Base-by-base conservation (phyloP, 2,113 vertebrate genomes). In the Grus americana region DNA sequence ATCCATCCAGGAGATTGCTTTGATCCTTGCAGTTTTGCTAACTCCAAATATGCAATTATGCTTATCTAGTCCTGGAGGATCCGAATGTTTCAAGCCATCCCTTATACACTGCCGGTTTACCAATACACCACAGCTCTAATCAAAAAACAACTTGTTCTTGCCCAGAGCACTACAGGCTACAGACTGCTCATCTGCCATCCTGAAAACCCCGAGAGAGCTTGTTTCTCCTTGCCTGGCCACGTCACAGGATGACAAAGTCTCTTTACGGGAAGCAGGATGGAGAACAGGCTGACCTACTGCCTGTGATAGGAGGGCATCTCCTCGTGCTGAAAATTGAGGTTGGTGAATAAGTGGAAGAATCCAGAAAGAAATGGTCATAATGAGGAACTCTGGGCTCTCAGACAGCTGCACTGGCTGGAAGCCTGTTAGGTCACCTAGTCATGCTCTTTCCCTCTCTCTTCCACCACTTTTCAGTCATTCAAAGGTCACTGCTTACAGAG, bases 11-110 rank as follows among this genome's bases (percentile, higher is more conserved):
- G 86, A 96, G 73, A 86, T 91, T 65, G 93, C 95, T 96, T 96
- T 97, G 95, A 97, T 96, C 93, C 92, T 89, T 75, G 62, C 66
- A 89, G 83, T 96, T 96, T 92, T 94, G 76, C 86, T 96, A 92
- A 93, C 96, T 96, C 91, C 86, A 92, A 94, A 87, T 84, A 93
- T 11, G 67, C 95, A 97, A 67, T 93, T 95, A 95, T 89, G 95
- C 80, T 96, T 96, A 93, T 97, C 94, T 96, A 57, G 70, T 95
- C 95, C 97, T 96, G 92, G 81, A 94, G 95, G 93, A 95, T 89
- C 92, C 44, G 65, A 88, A n/a, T 36, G 44, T 97, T 93, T 94
- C 59, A 52, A 92, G 88, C 92, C 78, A 50, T 86, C 90, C 55
- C 86, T 84, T 79, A 86, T 23, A 67, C 71, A 49, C 44, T 86